Evolutionary conservation across 2,888 invertebrate species (phyloP).

Genomic region (Pecten maximus): DNA sequence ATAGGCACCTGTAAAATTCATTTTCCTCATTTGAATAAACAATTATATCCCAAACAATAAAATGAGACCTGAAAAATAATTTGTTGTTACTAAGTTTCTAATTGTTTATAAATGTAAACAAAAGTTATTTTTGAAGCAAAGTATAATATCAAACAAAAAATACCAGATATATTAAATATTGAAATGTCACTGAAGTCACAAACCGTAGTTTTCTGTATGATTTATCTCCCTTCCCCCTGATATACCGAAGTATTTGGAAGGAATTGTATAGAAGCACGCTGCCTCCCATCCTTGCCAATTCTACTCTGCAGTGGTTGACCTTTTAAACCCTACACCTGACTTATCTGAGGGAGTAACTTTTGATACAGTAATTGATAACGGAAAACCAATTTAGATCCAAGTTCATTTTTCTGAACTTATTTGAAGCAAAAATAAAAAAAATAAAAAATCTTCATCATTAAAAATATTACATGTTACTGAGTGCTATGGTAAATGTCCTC

Average conservation of each 20-base stretch:
- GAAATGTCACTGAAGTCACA: no score
- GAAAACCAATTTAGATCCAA: neutral
- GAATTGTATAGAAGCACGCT: neutral
- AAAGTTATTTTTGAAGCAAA: no score
- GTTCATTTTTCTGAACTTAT: neutral
- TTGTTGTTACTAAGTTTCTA: no score
- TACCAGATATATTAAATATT: no score
- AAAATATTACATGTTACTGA: neutral
- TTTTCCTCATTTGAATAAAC: no score
- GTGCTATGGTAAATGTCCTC: neutral
- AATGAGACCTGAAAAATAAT: no score
- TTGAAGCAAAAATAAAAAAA: neutral
- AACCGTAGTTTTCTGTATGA: no score
- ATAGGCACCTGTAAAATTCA: no score
- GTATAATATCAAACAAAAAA: no score
- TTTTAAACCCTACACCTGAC: neutral
- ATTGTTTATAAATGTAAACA: no score
- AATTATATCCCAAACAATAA: no score
- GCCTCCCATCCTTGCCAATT: neutral
- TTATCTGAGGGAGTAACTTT: neutral
- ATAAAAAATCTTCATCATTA: neutral
- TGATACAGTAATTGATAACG: neutral
- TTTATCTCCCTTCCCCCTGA: neutral
- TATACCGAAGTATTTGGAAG: neutral
- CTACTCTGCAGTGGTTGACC: neutral